These are phyloP conservation scores for Pectinophora gossypiella DNA, from an alignment of 1,140 invertebrate genomes.

Conservation along the genomic window DNA sequence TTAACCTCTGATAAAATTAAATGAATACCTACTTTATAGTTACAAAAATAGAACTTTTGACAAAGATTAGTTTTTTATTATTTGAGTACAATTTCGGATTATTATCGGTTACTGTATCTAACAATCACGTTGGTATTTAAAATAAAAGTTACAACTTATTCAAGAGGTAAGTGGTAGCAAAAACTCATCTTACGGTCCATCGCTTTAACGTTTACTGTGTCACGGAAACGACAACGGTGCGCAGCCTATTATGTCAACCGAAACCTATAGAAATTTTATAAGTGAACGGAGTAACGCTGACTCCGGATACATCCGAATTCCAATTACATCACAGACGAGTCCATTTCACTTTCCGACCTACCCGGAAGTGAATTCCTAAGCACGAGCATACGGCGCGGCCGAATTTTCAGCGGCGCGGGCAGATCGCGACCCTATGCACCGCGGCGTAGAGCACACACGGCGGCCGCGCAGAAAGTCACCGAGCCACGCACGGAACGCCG, in stretches of 20 bases:
- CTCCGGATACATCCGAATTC: slow-evolving; percentile 74
- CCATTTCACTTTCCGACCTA: slow-evolving; percentile 74
- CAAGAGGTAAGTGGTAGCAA: slow-evolving; percentile 16
- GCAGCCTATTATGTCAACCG: slow-evolving; percentile 60
- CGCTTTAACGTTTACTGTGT: slow-evolving; percentile 37
- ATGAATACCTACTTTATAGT: too few relatives aligned
- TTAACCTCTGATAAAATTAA: too few relatives aligned
- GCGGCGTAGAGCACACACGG: slow-evolving; percentile 26
- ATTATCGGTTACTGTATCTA: too few relatives aligned
- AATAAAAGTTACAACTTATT: slow-evolving; percentile 21
- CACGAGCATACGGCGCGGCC: slow-evolving; percentile 65
- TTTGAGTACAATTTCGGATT: too few relatives aligned
- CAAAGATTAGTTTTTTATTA: too few relatives aligned
- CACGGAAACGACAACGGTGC: slow-evolving; percentile 39
- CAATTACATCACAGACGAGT: slow-evolving; percentile 73
- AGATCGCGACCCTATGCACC: slow-evolving; percentile 31
- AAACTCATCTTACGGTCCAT: slow-evolving; percentile 30
- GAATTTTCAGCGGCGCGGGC: slow-evolving; percentile 30
- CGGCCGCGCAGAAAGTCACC: slow-evolving; percentile 36
- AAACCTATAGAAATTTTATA: slow-evolving; percentile 67
- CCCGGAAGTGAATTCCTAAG: slow-evolving; percentile 75
- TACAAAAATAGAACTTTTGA: too few relatives aligned
- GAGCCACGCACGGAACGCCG: slow-evolving; percentile 55
- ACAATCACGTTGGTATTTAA: too few relatives aligned
- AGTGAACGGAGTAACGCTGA: slow-evolving; percentile 68